These are phyloP conservation scores for Autographa pulchrina DNA, from an alignment of 2,888 invertebrate genomes.

Conservation along the genomic window DNA sequence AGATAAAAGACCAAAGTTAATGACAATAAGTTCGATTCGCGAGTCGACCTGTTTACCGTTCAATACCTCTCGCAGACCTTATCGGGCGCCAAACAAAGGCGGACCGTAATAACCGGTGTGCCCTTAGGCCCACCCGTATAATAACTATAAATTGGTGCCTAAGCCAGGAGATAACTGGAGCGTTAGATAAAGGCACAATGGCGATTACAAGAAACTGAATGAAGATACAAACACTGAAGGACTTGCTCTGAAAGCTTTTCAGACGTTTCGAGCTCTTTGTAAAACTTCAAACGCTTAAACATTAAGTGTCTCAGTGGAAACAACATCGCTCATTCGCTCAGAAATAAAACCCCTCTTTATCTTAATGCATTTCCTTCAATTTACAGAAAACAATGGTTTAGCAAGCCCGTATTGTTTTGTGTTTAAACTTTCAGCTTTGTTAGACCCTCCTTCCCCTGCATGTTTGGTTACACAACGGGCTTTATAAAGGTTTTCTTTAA, in stretches of 20 bases:
- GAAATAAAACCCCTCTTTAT: constrained; percentile 75
- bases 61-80: constrained; percentile 65
- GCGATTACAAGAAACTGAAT: constrained; percentile 73
- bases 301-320: constrained; percentile 69
- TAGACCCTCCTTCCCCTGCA: constrained; percentile 19
- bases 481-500: constrained; percentile 11
- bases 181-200: constrained; percentile 75
- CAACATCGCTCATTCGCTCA: constrained; percentile 73
- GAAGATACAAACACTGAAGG: constrained; percentile 71
- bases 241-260: constrained; percentile 75
- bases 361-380: constrained; percentile 75
- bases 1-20: constrained; percentile 42
- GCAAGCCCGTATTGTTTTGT: constrained; percentile 70
- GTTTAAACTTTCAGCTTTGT: constrained; percentile 55
- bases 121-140: constrained; percentile 70
- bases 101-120: constrained; percentile 65
- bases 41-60: constrained; percentile 42
- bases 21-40: constrained; percentile 40
- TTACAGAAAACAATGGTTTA: constrained; percentile 74
- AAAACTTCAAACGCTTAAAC: constrained; percentile 76
- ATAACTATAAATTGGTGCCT: constrained; percentile 75
- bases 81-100: constrained; percentile 72
- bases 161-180: constrained; percentile 67
- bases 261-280: constrained; percentile 66
- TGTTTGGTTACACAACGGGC: constrained; percentile 15